Conservation (phyloP, 2,888 invertebrate species). For the Anodontia alba region DNA sequence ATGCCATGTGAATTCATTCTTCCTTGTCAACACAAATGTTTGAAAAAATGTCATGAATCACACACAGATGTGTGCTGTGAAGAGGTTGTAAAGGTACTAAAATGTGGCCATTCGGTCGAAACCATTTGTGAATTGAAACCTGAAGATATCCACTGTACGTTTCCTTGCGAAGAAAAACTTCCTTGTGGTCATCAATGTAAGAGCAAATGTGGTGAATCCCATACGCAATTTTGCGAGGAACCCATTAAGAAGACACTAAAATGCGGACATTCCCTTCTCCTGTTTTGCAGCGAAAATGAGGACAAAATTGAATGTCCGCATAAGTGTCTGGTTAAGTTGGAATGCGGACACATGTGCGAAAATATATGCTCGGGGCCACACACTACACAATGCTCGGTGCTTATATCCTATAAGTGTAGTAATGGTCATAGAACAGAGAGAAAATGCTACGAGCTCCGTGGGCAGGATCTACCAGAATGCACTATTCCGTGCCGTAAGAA, state of each 20-base stretch:
- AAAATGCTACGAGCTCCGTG: constrained; percentile 84
- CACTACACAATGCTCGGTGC: background rate
- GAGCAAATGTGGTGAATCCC: background rate
- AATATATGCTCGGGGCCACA: background rate
- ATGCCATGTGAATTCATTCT: background rate
- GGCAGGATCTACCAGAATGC: constrained; percentile 56
- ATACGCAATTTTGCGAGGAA: background rate
- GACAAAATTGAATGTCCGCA: constrained; percentile 59
- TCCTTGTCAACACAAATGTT: background rate
- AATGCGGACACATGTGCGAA: background rate
- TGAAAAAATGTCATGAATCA: background rate
- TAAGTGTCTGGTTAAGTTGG: background rate
- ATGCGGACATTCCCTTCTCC: constrained; percentile 32
- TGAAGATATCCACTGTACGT: background rate
- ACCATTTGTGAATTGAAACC: background rate
- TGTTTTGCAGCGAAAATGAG: constrained; percentile 54
- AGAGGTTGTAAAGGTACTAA: background rate
- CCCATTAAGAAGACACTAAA: background rate
- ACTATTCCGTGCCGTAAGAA: constrained; percentile 51
- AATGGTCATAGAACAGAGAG: constrained; percentile 86
- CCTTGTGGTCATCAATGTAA: background rate
- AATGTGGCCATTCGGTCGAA: background rate
- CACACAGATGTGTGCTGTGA: background rate
- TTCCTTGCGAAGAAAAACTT: background rate
- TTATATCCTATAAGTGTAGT: constrained; percentile 76